phyloP scores from a whole-genome alignment of 53 echinoderm and acorn worm species.

The Stichopus horrens region DNA sequence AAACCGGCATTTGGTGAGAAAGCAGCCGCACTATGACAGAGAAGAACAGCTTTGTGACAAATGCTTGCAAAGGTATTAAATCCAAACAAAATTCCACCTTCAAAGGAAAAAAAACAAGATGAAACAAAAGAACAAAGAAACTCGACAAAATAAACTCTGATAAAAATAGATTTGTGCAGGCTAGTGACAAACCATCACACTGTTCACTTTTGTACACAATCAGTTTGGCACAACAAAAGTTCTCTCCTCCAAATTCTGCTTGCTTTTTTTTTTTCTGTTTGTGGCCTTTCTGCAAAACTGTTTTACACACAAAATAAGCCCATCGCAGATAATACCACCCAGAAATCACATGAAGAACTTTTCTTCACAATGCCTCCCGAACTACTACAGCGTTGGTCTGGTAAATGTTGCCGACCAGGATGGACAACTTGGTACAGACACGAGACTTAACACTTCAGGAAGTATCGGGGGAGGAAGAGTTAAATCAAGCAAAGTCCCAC shows the following conservation, averaged over 20 bases:
- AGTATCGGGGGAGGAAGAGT: not conserved
- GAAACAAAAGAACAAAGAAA: not conserved
- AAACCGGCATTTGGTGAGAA: too few species aligned
- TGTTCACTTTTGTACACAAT: not conserved
- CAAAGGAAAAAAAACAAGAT: not conserved
- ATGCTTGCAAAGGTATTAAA: too few species aligned
- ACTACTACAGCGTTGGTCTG: not conserved
- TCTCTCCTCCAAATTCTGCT: not conserved
- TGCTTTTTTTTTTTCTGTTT: too few species aligned
- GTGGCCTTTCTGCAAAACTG: not conserved
- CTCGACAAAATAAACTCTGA: not conserved
- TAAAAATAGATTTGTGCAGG: not conserved
- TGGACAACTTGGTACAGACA: too few species aligned
- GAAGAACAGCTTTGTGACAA: too few species aligned
- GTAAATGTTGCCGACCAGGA: too few species aligned
- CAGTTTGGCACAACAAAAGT: not conserved
- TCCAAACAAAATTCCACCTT: too few species aligned
- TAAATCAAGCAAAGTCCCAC: conserved; percentile 70
- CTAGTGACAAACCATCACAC: not conserved
- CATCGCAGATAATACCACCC: not conserved
- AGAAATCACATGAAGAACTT: not conserved
- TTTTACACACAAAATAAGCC: not conserved
- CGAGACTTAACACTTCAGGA: too few species aligned
- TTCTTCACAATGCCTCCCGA: not conserved
- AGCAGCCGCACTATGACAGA: too few species aligned